Evolutionary conservation across 1,140 invertebrate genomes (phyloP), one percentile per base, ranked within the genome.

Genomic region (Anoplolepis gracilipes): DNA sequence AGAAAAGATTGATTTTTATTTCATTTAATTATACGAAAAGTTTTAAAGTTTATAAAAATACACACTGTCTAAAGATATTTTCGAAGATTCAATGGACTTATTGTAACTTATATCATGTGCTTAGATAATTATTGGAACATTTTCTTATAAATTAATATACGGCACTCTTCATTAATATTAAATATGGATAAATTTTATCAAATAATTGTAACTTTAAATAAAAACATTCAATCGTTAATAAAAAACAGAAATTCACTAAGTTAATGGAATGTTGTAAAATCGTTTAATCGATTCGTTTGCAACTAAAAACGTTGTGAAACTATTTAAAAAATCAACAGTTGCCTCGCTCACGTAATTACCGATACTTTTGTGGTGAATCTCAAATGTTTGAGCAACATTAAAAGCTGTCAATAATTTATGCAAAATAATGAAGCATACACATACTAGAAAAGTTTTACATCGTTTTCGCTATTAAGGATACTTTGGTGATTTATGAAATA

Each of bases 321-420:
- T 82, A 73, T 82, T 69, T n/a, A 82, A 72, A 82, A 82, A 82
- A 73, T 82, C 36, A 72, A 82, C 33, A 59, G n/a, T 42, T 72
- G 25, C 25, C 30, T 46, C 13, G 25, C 36, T 11, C 36, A 46
- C 65, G 33, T 53, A 55, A 33, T 72, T 72, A 72, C 53, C 33
- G 36, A 82, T 82, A 61, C 53, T 82, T 72, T 82, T 11, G 55
- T 33, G 19, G 19, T 61, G 73, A 82, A 82, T 72, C 36, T 53
- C 42, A n/a, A 82, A 72, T 82, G 67, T 72, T 72, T 53, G 22
- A n/a, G 36, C 65, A 72, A 81, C 57, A 7, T 16, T 42, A 36
- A 8, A 36, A 59, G 30, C 25, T 81, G 65, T 59, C 53, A 72
- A 81, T 72, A 81, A 72, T 72, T 81, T 53, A 13, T 25, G 8